A percentile compares a stretch with the other conserved stretches of the same genome.
Conservation (phyloP, 2,113 vertebrate genomes). For the Anthoscopus minutus region DNA sequence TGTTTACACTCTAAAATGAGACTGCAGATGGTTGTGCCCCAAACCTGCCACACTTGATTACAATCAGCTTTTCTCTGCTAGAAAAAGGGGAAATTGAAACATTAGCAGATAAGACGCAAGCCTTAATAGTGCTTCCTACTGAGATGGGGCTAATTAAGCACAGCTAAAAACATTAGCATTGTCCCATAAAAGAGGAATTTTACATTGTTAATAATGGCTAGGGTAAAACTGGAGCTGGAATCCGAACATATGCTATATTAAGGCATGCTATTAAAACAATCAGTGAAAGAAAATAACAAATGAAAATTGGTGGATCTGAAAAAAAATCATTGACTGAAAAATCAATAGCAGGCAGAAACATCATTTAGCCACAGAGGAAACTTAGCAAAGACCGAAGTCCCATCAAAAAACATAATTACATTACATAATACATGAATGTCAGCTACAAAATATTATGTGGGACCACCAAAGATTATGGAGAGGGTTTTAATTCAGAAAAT, state of each 20-base stretch:
- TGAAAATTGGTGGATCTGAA: neutral
- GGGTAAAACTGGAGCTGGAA: neutral
- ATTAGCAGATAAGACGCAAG: neutral
- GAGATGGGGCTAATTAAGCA: neutral
- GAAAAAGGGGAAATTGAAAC: neutral
- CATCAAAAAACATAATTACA: neutral
- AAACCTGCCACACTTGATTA: neutral
- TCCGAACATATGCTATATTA: neutral
- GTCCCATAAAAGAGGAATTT: neutral
- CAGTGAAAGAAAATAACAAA: neutral
- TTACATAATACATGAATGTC: neutral
- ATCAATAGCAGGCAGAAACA: neutral
- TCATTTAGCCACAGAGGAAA: neutral
- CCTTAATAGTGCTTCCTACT: neutral
- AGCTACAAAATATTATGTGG: neutral
- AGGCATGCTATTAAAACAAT: neutral
- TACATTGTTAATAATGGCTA: neutral
- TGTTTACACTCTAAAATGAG: neutral
- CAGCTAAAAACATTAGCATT: neutral
- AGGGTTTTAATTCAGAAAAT: slow-evolving; percentile 31
- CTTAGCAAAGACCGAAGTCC: neutral
- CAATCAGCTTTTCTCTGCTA: neutral
- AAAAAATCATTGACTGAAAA: no score
- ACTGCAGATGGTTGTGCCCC: neutral
- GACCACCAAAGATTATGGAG: slow-evolving; percentile 35